phyloP scores from a whole-genome alignment of 2,113 vertebrate genomes.

The Anthoscopus minutus region DNA sequence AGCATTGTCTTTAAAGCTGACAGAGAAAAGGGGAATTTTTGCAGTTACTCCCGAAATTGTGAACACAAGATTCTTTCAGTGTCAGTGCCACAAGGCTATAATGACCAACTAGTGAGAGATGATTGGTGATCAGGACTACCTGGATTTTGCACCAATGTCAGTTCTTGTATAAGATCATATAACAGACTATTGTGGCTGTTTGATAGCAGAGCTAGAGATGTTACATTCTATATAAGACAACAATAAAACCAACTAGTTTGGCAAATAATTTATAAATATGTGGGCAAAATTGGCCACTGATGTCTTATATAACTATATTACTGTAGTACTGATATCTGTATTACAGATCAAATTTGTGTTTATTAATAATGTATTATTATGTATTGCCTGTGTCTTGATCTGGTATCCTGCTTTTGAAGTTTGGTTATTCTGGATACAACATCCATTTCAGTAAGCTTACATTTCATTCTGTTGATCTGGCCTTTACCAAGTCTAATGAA shows the following conservation, averaged over 20 bases:
- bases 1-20: not conserved
- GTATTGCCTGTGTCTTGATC: not conserved
- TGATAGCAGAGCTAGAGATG: not conserved
- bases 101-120: not conserved
- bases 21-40: not conserved
- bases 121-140: not conserved
- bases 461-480: not conserved
- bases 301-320: not conserved
- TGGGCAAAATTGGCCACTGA: not conserved
- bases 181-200: not conserved
- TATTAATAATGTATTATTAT: no score
- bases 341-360: not conserved
- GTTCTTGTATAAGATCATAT: accelerated
- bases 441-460: not conserved
- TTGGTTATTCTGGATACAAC: not conserved
- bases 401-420: not conserved
- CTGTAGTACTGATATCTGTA: no score
- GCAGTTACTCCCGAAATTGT: not conserved
- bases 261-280: not conserved
- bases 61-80: accelerated
- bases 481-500: not conserved
- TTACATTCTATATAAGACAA: not conserved
- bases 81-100: not conserved
- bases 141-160: not conserved
- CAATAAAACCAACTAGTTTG: not conserved